These are phyloP conservation scores for Ernsta delagoae DNA, from an alignment of 2,888 invertebrate species.

Conservation along the genomic window DNA sequence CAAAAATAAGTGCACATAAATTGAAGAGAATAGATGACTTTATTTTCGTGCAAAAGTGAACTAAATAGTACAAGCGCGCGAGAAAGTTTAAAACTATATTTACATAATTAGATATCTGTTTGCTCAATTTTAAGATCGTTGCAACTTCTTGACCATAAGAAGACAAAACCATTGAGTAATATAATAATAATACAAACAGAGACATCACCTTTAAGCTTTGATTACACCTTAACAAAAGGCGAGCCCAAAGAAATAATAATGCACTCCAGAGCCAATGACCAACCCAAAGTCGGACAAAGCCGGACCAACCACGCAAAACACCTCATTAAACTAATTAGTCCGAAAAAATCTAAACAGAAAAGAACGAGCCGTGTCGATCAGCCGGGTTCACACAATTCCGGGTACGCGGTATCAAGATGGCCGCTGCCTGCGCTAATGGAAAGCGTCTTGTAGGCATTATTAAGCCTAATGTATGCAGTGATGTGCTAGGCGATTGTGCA, in stretches of 20 bases:
- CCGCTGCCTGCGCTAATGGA: conserved; percentile 70
- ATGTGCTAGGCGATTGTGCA: conserved; percentile 67
- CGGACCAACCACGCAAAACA: conserved; percentile 45
- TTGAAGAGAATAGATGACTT: too few species aligned
- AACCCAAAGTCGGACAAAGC: conserved; percentile 3
- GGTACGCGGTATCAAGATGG: conserved; percentile 73
- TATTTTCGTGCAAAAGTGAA: too few species aligned
- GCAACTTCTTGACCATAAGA: too few species aligned
- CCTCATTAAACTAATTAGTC: conserved; percentile 81
- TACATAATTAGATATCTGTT: too few species aligned
- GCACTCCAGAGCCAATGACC: too few species aligned
- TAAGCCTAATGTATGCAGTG: conserved; percentile 81
- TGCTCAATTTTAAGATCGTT: too few species aligned
- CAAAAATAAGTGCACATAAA: too few species aligned
- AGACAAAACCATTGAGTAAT: too few species aligned
- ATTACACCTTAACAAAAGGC: not conserved
- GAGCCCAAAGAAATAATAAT: not conserved
- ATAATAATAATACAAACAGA: too few species aligned
- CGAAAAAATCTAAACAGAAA: conserved; percentile 64
- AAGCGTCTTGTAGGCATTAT: conserved; percentile 78
- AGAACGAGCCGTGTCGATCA: conserved; percentile 62
- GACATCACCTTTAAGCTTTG: not conserved
- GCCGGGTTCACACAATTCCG: conserved; percentile 54
- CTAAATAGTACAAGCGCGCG: too few species aligned
- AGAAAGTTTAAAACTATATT: too few species aligned